A percentile compares a stretch with the other conserved stretches of the same genome.
Conservation (phyloP, 2,113 vertebrate species). For the Anguilla japonica region DNA sequence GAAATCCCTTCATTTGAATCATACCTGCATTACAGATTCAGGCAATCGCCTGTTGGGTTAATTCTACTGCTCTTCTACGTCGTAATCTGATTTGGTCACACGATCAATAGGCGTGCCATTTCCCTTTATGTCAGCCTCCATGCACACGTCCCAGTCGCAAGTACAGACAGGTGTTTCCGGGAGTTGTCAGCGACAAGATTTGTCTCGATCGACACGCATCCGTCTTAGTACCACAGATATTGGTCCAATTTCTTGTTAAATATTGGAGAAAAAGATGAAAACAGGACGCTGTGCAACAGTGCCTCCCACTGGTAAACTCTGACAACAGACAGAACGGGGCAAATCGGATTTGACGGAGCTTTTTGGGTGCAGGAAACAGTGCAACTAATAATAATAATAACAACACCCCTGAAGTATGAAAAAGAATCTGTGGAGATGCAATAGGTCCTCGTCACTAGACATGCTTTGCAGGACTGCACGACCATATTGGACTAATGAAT, state of each 20-base stretch:
- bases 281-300: background rate
- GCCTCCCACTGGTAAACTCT: background rate
- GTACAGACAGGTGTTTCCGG: background rate
- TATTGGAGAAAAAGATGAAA: background rate
- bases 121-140: background rate
- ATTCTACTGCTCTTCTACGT: background rate
- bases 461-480: background rate
- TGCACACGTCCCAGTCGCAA: background rate
- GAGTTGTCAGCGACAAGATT: background rate
- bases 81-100: background rate
- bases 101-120: background rate
- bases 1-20: background rate
- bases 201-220: background rate
- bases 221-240: background rate
- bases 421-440: background rate
- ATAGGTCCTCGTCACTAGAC: background rate
- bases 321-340: background rate
- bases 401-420: background rate
- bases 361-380: background rate
- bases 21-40: background rate
- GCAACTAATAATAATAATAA: background rate
- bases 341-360: background rate
- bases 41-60: background rate
- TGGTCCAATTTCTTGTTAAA: background rate
- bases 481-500: background rate